Percentiles rank a stretch among this genome's conserved stretches.
Conservation (phyloP, 1,140 invertebrate species). For the Hypsibius dujardini region DNA sequence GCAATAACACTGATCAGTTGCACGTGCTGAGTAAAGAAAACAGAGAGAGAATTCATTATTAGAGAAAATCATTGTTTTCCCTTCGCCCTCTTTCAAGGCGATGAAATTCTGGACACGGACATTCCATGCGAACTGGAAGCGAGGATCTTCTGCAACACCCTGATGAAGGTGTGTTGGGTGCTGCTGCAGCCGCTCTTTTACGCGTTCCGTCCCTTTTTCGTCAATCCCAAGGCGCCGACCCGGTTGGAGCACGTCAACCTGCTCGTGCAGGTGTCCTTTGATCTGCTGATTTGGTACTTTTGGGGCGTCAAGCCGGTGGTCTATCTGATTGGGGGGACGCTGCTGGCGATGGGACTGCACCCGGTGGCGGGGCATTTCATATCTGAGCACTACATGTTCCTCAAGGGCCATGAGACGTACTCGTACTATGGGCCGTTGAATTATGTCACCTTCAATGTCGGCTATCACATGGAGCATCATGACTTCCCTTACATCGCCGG, state of each 20-base stretch:
- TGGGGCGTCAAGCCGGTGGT: slow-evolving; percentile 63
- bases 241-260: slow-evolving; percentile 66
- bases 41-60: too few relatives aligned
- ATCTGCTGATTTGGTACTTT: slow-evolving; percentile 54
- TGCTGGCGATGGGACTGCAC: slow-evolving; percentile 89
- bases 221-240: slow-evolving; percentile 68
- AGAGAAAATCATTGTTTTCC: too few relatives aligned
- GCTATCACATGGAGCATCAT: slow-evolving; percentile 83
- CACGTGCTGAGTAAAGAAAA: too few relatives aligned
- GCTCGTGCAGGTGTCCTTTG: slow-evolving; percentile 66
- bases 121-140: slow-evolving; percentile 82
- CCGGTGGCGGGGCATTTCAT: slow-evolving; percentile 96
- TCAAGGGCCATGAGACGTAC: slow-evolving; percentile 90
- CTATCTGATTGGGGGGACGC: slow-evolving; percentile 66
- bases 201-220: slow-evolving; percentile 68
- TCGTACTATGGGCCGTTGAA: slow-evolving; percentile 97
- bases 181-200: slow-evolving; percentile 90
- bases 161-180: slow-evolving; percentile 87
- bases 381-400: slow-evolving; percentile 98
- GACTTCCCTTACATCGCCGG: slow-evolving; percentile 94
- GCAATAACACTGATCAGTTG: too few relatives aligned
- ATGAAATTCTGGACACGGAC: slow-evolving; percentile 83
- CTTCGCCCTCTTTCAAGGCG: too few relatives aligned
- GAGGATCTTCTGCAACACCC: slow-evolving; percentile 71
- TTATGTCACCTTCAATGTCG: slow-evolving; percentile 93